phyloP scores from a whole-genome alignment of 2,888 invertebrate species.

The Drosophila algonquin region DNA sequence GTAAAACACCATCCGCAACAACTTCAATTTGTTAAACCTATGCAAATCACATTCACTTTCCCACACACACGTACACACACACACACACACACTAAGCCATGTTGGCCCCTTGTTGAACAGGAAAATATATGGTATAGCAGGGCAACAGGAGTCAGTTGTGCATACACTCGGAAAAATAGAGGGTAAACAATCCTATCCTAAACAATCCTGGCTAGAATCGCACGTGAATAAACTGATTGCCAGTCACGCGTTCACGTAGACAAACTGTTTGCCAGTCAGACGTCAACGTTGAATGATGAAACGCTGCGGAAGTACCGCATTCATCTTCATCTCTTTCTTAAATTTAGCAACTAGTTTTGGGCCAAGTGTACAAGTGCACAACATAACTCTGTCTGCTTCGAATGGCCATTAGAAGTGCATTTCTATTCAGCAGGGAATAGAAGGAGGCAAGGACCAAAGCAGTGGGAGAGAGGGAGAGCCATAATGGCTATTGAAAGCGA shows the following conservation, averaged over 20 bases:
- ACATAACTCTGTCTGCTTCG: slow-evolving; percentile 70
- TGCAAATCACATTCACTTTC: slow-evolving; percentile 61
- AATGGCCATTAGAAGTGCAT: slow-evolving; percentile 69
- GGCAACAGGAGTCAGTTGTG: slow-evolving; percentile 7
- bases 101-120: slow-evolving; percentile 34
- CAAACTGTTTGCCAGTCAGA: too few species aligned
- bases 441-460: slow-evolving; percentile 16
- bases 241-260: too few species aligned
- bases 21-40: slow-evolving; percentile 50
- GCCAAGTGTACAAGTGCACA: slow-evolving; percentile 4
- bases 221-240: too few species aligned
- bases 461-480: slow-evolving; percentile 29
- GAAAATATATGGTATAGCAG: slow-evolving; percentile 13
- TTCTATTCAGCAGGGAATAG: slow-evolving; percentile 43
- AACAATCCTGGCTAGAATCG: too few species aligned
- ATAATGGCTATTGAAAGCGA: slow-evolving; percentile 55
- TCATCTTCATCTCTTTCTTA: too few species aligned
- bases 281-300: too few species aligned
- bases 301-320: too few species aligned
- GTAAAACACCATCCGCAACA: slow-evolving; percentile 35
- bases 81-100: slow-evolving; percentile 8
- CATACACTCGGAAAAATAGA: slow-evolving; percentile 7
- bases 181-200: neutral
- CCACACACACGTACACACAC: slow-evolving; percentile 9
- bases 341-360: neutral